A percentile compares a stretch with the other conserved stretches of the same genome.
Conservation (phyloP, 2,888 invertebrate species). For the Xestoiulus laeticollis region DNA sequence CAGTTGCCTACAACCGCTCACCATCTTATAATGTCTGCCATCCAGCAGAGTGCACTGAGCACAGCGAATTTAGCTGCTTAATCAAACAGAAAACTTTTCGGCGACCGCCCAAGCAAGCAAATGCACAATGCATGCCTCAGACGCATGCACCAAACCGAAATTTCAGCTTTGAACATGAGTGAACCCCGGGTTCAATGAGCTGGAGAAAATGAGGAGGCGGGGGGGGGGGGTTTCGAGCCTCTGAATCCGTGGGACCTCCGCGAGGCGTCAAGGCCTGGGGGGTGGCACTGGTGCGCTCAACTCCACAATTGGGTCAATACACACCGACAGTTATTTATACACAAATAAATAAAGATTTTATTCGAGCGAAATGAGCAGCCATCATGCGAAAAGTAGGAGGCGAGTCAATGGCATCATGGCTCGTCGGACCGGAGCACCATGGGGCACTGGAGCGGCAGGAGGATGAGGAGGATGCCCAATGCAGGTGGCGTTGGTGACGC, state of each 20-base stretch:
- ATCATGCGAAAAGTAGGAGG: conserved; percentile 23
- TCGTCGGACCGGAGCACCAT: neutral
- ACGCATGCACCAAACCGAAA: conserved; percentile 6
- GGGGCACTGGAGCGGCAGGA: neutral
- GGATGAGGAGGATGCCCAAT: neutral
- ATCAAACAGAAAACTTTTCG: conserved; percentile 56
- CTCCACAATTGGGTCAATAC: conserved; percentile 29
- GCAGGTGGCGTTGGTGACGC: neutral
- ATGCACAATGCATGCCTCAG: conserved; percentile 27
- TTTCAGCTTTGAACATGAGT: neutral
- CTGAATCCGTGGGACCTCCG: neutral
- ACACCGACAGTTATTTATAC: conserved; percentile 5
- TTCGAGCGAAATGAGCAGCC: conserved; percentile 37
- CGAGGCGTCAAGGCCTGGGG: neutral
- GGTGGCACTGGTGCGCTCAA: conserved; percentile 2
- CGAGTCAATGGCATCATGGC: neutral
- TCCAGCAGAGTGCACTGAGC: conserved; percentile 52
- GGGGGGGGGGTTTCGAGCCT: neutral
- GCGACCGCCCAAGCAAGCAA: conserved; percentile 53
- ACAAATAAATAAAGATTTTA: conserved; percentile 34
- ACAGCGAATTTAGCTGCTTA: conserved; percentile 56
- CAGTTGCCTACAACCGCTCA: conserved; percentile 47
- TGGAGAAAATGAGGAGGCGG: neutral
- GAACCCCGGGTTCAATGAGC: conserved; percentile 27
- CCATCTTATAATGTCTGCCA: conserved; percentile 52